Evolutionary conservation across 2,888 invertebrate genomes (phyloP), one percentile per base, ranked within the genome.

Genomic region (Ellobium chinense): DNA sequence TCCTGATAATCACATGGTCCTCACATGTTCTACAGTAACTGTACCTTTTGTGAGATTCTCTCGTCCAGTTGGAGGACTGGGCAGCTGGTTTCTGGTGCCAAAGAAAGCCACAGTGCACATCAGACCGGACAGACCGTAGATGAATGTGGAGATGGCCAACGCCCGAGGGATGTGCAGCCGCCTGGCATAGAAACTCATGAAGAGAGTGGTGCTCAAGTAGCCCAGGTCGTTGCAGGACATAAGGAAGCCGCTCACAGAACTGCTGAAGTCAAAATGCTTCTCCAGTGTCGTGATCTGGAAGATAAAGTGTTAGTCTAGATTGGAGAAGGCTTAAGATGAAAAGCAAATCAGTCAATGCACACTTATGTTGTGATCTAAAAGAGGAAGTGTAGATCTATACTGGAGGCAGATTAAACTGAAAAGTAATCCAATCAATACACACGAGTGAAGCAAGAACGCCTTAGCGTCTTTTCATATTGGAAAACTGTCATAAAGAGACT

Each of bases 221-320:
- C 90, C 90, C n/a, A 90, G 85, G 80, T 91, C 90, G 78, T 91
- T 90, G 80, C 88, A 88, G 70, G 88, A 88, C 83, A 90, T 85
- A 12, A 91, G 80, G 29, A 90, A 81, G 0, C 91, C 91, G 2
- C 87, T 86, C 68, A 88, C 85, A 18, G 89, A 85, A 81, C 89
- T 89, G 82, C 88, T 89, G 58, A 91, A 85, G 12, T 89, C 89
- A 80, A 88, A 90, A 82, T 88, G 87, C 58, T 84, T 87, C 82
- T 91, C 91, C 27, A 91, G 83, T 65, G 89, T 89, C 1, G 90
- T 88, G 29, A 88, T 87, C 86, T 89, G 74, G n/a, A n/a, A n/a
- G n/a, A n/a, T 24, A 54, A 31, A 12, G 5, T 18, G 31, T 3
- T 54, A 27, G 18, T 31, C n/a, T 21, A 5, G 31, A 27, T n/a